These are phyloP conservation scores for Parambassis ranga DNA, from an alignment of 2,797 vertebrate species.

Conservation along the genomic window DNA sequence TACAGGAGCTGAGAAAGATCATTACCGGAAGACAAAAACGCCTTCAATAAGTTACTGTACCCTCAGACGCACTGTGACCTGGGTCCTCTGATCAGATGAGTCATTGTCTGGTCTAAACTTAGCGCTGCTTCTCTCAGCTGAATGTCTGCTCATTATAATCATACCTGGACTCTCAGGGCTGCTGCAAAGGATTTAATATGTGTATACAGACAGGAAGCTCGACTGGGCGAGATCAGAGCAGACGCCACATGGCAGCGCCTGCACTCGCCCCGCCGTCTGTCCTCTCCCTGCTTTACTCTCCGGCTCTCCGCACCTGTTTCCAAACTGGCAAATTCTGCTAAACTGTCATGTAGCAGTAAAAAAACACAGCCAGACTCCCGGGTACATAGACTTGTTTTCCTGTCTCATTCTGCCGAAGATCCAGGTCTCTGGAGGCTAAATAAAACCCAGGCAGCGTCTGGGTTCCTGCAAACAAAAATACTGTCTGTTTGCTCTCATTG, in stretches of 20 bases:
- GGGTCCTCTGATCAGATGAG: conserved; percentile 18
- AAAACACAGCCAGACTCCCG: conserved; percentile 15
- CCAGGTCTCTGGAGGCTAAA: neutral
- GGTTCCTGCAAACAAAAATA: conserved; percentile 6
- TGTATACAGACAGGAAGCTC: neutral
- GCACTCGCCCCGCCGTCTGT: conserved; percentile 2
- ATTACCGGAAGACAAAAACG: too few relatives aligned
- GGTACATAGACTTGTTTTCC: conserved; percentile 18
- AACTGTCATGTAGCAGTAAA: conserved; percentile 9
- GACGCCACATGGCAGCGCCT: neutral
- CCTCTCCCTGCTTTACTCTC: conserved; percentile 1
- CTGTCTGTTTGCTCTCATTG: conserved; percentile 13
- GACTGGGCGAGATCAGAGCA: neutral
- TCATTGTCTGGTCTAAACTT: conserved; percentile 13
- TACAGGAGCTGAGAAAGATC: too few relatives aligned
- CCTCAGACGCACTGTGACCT: neutral
- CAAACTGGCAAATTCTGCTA: conserved; percentile 15
- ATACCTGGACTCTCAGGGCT: conserved; percentile 27
- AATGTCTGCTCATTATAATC: conserved; percentile 24
- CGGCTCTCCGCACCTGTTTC: conserved; percentile 8
- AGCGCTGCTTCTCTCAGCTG: conserved; percentile 7
- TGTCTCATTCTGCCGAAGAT: conserved; percentile 23
- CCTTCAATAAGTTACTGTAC: neutral
- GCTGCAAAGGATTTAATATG: conserved; percentile 13
- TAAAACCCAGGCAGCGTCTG: conserved; percentile 4